Percentiles rank a stretch among this genome's conserved stretches.
Evolutionary conservation across 2,113 vertebrate species (phyloP).

Genomic region (Malurus cyaneus): DNA sequence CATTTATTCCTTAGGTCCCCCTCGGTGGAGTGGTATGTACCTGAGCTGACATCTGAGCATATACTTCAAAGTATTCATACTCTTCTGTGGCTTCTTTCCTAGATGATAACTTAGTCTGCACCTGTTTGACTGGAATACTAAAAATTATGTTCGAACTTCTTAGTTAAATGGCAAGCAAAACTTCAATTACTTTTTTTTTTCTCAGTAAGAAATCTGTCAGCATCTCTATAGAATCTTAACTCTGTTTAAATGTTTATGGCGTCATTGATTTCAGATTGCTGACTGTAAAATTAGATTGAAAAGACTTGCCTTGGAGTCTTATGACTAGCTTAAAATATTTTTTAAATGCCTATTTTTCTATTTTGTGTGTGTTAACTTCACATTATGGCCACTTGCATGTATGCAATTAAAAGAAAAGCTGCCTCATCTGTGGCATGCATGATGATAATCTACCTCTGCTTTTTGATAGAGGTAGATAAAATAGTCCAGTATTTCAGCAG

Average conservation of each 20-base stretch:
- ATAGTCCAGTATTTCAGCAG: neutral
- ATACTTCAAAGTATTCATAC: conserved; percentile 7
- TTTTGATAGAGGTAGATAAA: neutral
- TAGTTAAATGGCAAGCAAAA: neutral
- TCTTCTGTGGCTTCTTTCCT: conserved; percentile 42
- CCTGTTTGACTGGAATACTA: neutral
- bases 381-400: neutral
- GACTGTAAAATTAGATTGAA: neutral
- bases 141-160: neutral
- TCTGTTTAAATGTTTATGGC: neutral
- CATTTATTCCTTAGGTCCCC: conserved; percentile 79
- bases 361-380: neutral
- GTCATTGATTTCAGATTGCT: neutral
- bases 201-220: neutral
- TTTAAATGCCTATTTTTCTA: neutral
- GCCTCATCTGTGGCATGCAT: neutral
- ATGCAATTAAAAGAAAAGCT: neutral
- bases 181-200: neutral
- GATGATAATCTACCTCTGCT: neutral
- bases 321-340: neutral
- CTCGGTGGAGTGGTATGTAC: conserved; percentile 82
- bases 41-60: neutral
- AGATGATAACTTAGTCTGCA: neutral
- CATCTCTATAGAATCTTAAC: neutral
- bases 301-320: neutral